Conservation (phyloP, 2,113 vertebrate species). For the Lophura nycthemera region DNA sequence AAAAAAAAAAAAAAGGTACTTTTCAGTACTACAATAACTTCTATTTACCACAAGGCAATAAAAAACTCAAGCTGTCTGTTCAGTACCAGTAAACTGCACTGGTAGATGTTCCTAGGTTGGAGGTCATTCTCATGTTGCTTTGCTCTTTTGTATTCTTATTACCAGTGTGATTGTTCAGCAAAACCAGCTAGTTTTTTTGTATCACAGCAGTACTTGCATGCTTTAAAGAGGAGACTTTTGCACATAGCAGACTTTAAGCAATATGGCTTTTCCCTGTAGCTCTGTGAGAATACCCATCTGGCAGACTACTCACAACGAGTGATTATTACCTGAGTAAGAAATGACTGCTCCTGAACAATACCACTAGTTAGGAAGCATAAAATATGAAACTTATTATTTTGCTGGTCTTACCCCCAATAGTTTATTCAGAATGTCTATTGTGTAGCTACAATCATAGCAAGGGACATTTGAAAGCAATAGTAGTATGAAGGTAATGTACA, state of each 20-base stretch:
- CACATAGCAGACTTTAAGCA: neutral
- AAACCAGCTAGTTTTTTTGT: neutral
- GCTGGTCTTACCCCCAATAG: neutral
- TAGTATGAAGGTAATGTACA: neutral
- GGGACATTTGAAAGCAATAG: neutral
- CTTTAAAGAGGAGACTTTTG: rapidly evolving
- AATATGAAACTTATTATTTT: neutral
- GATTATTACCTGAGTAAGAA: neutral
- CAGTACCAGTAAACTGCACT: neutral
- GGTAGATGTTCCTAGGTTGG: neutral
- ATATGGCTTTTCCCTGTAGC: neutral
- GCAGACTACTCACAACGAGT: neutral
- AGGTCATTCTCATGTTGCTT: neutral
- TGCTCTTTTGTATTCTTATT: neutral
- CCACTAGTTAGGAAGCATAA: neutral
- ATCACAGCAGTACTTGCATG: neutral
- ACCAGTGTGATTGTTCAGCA: neutral
- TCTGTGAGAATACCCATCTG: neutral
- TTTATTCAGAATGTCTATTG: neutral
- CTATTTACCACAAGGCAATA: neutral
- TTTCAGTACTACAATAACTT: neutral
- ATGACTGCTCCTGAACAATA: neutral
- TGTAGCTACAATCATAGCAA: neutral
- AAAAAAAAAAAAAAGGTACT: neutral
- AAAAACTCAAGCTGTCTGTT: neutral